These are phyloP conservation scores for Eleginops maclovinus DNA, from an alignment of 2,113 vertebrate genomes.

Conservation along the genomic window DNA sequence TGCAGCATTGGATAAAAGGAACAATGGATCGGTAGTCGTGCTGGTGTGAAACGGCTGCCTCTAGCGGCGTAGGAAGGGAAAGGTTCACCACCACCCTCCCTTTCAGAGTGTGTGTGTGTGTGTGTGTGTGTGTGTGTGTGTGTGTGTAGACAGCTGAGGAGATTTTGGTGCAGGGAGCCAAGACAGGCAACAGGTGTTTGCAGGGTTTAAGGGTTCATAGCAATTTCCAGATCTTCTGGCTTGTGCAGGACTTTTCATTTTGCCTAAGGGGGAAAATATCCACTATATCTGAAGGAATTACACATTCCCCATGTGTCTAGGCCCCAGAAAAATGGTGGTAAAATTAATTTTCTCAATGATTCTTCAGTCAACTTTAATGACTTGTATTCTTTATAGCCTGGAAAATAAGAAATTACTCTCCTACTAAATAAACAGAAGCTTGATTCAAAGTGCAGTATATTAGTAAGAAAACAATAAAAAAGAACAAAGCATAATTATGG, in stretches of 20 bases:
- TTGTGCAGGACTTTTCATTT: background rate
- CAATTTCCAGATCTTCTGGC: conserved; percentile 44
- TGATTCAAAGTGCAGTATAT: conserved; percentile 35
- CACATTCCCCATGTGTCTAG: background rate
- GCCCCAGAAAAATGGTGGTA: conserved; percentile 10
- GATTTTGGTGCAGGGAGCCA: conserved; percentile 55
- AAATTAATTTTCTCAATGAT: conserved; percentile 26
- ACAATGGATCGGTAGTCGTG: conserved; percentile 26
- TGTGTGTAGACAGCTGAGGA: conserved; percentile 41
- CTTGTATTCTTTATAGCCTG: conserved; percentile 33
- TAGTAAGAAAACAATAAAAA: conserved; percentile 41
- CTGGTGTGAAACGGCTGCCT: conserved; percentile 54
- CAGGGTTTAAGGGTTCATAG: conserved; percentile 37
- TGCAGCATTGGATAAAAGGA: conserved; percentile 16
- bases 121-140: background rate
- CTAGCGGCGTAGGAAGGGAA: conserved; percentile 55
- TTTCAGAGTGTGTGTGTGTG: conserved; percentile 23
- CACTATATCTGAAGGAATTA: background rate
- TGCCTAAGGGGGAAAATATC: background rate
- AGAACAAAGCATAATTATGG: conserved; percentile 34
- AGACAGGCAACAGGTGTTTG: conserved; percentile 49
- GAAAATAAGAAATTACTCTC: background rate
- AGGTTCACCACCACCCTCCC: conserved; percentile 11
- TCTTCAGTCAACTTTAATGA: conserved; percentile 49
- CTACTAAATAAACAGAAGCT: background rate